Percentiles rank a stretch among this genome's conserved stretches.
Evolutionary conservation across 2,113 vertebrate species (phyloP).

Genomic region (Lycocorax pyrrhopterus): DNA sequence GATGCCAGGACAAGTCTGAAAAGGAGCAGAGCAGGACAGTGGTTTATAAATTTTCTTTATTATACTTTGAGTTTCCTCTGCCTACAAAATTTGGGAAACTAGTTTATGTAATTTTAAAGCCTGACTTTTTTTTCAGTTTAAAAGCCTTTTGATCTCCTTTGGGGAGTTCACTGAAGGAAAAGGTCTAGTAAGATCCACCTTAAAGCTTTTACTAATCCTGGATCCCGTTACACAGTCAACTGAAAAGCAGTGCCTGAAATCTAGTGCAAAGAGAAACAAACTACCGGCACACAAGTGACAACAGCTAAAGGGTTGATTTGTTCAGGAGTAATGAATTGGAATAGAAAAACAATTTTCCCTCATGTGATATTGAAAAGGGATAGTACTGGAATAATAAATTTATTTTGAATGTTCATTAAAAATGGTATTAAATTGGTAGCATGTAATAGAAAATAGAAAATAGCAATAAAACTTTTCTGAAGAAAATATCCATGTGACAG

Average conservation of each 20-base stretch:
- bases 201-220: not conserved
- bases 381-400: not conserved
- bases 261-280: not conserved
- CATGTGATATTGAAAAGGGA: not conserved
- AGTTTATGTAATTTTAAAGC: not conserved
- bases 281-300: not conserved
- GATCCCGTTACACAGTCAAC: not conserved
- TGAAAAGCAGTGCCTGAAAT: not conserved
- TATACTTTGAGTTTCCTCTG: not conserved
- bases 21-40: not conserved
- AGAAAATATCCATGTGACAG: not conserved
- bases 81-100: not conserved
- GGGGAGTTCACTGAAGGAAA: not conserved
- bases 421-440: not conserved
- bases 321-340: not conserved
- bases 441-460: not conserved
- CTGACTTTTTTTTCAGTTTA: not conserved
- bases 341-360: not conserved
- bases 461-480: not conserved
- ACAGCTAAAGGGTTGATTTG: not conserved
- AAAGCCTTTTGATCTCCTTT: not conserved
- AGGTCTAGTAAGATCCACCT: not conserved
- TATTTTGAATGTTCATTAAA: not conserved
- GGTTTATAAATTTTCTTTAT: not conserved
- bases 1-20: not conserved